These are phyloP conservation scores for Catonia carolina DNA, from an alignment of 2,888 invertebrate species.

Conservation along the genomic window DNA sequence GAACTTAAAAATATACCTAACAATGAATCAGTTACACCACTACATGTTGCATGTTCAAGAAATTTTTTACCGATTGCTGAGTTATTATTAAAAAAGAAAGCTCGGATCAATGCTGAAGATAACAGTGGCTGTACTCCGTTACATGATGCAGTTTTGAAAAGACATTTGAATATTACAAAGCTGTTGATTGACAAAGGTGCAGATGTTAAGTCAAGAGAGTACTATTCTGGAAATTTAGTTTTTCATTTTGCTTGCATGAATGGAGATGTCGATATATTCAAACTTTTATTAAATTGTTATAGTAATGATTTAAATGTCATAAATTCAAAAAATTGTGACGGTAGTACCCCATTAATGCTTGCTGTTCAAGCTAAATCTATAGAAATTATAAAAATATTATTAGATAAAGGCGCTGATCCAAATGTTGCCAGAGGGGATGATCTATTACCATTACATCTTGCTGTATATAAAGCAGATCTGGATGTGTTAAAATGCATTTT, in stretches of 20 bases:
- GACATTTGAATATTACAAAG: neutral
- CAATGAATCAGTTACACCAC: slow-evolving; percentile 9
- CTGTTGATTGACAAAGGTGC: slow-evolving; percentile 6
- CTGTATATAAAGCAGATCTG: slow-evolving; percentile 11
- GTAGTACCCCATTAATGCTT: slow-evolving; percentile 15
- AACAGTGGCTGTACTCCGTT: slow-evolving; percentile 12
- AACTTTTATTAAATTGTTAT: neutral
- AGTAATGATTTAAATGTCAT: neutral
- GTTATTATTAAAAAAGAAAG: slow-evolving; percentile 6
- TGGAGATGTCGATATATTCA: neutral
- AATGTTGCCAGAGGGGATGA: slow-evolving; percentile 2
- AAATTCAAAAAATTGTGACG: slow-evolving; percentile 3
- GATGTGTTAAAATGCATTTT: slow-evolving; percentile 8
- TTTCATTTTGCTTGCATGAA: slow-evolving; percentile 18
- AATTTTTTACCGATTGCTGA: neutral
- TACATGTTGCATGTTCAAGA: slow-evolving; percentile 9
- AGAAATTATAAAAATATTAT: slow-evolving; percentile 2
- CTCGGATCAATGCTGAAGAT: slow-evolving; percentile 14
- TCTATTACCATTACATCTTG: slow-evolving; percentile 14
- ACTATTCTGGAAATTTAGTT: slow-evolving; percentile 7
- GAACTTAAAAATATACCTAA: slow-evolving; percentile 6
- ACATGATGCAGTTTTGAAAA: slow-evolving; percentile 7
- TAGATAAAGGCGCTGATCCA: slow-evolving; percentile 9
- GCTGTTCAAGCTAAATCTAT: slow-evolving; percentile 15
- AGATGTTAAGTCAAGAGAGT: neutral